These are phyloP conservation scores for Thereva unica DNA, from an alignment of 2,888 invertebrate genomes.

Conservation along the genomic window DNA sequence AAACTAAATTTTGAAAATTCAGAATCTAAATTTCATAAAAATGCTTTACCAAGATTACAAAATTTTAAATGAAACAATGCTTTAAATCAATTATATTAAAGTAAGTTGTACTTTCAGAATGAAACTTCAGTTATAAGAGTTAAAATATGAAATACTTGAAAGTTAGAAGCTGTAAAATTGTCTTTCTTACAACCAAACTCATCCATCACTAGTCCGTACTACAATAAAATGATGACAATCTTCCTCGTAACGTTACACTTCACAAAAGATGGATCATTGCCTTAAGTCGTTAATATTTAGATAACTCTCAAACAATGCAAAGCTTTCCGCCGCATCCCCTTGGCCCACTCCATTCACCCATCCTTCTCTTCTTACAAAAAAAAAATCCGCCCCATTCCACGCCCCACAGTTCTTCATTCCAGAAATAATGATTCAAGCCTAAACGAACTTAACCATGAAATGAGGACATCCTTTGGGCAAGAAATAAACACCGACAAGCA, in stretches of 20 bases:
- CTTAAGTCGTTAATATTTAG: slow-evolving; percentile 38
- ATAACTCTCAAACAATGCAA: slow-evolving; percentile 36
- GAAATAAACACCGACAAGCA: slow-evolving; percentile 34
- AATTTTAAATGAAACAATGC: no score
- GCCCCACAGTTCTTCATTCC: not conserved
- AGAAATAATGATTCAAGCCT: slow-evolving; percentile 11
- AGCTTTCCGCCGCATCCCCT: not conserved
- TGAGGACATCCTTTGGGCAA: slow-evolving; percentile 37
- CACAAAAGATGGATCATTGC: slow-evolving; percentile 39
- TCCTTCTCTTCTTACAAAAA: no score
- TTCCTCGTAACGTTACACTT: slow-evolving; percentile 30
- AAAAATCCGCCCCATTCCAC: no score
- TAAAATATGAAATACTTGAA: no score
- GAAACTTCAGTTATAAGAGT: no score
- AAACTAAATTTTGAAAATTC: no score
- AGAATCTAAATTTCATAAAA: no score
- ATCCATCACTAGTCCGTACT: slow-evolving; percentile 5
- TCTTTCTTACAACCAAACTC: not conserved
- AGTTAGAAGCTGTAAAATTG: not conserved
- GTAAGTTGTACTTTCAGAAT: no score
- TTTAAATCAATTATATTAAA: no score
- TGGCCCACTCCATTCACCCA: not conserved
- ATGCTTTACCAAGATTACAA: no score
- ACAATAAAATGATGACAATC: slow-evolving; percentile 28
- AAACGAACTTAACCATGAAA: slow-evolving; percentile 31